Evolutionary conservation across 2,113 vertebrate genomes (phyloP).

Genomic region (Ranitomeya variabilis): DNA sequence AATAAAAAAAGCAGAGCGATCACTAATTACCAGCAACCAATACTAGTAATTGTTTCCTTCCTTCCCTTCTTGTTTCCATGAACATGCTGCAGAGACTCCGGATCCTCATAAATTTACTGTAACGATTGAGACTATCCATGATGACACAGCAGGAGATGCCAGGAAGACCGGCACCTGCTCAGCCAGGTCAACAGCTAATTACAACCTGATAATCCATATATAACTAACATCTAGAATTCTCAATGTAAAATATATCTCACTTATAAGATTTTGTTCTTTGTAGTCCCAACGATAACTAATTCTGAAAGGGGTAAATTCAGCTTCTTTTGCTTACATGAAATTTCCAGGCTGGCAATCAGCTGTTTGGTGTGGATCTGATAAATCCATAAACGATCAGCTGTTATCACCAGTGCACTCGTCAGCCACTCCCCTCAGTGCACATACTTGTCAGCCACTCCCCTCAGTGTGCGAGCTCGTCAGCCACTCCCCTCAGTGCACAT

Average conservation of each 20-base stretch:
- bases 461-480: too few species aligned
- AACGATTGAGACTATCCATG: not conserved
- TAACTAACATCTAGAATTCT: not conserved
- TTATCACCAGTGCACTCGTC: too few species aligned
- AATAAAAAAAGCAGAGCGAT: not conserved
- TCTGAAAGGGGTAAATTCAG: too few species aligned
- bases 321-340: too few species aligned
- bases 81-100: not conserved
- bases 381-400: too few species aligned
- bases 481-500: too few species aligned
- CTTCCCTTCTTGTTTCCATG: not conserved
- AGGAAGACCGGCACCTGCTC: not conserved
- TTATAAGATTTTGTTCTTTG: too few species aligned
- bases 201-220: not conserved
- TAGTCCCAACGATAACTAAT: too few species aligned
- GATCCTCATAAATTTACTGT: not conserved
- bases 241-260: not conserved
- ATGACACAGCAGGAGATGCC: not conserved
- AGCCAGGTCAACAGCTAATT: slow-evolving; percentile 1
- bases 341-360: too few species aligned
- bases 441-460: too few species aligned
- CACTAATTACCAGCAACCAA: not conserved
- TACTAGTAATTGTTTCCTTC: not conserved
- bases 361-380: too few species aligned
- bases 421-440: too few species aligned